A percentile compares a stretch with the other conserved stretches of the same genome.
These are phyloP conservation scores for Danionella dracula DNA, from an alignment of 2,797 vertebrate genomes.

Conservation along the genomic window DNA sequence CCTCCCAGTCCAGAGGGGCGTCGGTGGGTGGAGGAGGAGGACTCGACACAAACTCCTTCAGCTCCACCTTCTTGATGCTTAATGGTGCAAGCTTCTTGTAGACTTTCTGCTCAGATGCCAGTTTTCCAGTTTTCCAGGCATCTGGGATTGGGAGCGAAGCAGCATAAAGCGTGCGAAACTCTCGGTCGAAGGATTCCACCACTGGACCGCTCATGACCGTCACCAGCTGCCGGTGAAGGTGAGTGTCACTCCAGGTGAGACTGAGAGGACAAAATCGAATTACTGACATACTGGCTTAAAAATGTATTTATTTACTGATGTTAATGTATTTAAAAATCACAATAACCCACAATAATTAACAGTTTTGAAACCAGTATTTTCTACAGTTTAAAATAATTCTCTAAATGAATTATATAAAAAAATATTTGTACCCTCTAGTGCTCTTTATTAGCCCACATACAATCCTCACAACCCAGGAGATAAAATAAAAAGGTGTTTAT, in stretches of 20 bases:
- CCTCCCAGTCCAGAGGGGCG: slow-evolving; percentile 65
- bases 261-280: no score
- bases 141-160: slow-evolving; percentile 65
- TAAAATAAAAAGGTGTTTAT: no score
- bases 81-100: neutral
- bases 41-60: neutral
- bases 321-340: no score
- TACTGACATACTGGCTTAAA: no score
- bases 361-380: no score
- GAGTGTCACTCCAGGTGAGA: slow-evolving; percentile 81
- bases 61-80: neutral
- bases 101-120: neutral
- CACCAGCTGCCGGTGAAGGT: slow-evolving; percentile 81
- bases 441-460: no score
- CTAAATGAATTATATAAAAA: no score
- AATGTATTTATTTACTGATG: no score
- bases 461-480: no score
- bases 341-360: no score
- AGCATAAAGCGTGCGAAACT: slow-evolving; percentile 82
- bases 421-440: no score
- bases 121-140: slow-evolving; percentile 1
- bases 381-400: no score
- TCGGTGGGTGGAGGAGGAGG: slow-evolving; percentile 53
- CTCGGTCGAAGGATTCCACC: slow-evolving; percentile 70
- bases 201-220: slow-evolving; percentile 73